Evolutionary conservation across 2,113 vertebrate species (phyloP), one percentile per base, ranked within the genome.

Genomic region (Mesitornis unicolor): DNA sequence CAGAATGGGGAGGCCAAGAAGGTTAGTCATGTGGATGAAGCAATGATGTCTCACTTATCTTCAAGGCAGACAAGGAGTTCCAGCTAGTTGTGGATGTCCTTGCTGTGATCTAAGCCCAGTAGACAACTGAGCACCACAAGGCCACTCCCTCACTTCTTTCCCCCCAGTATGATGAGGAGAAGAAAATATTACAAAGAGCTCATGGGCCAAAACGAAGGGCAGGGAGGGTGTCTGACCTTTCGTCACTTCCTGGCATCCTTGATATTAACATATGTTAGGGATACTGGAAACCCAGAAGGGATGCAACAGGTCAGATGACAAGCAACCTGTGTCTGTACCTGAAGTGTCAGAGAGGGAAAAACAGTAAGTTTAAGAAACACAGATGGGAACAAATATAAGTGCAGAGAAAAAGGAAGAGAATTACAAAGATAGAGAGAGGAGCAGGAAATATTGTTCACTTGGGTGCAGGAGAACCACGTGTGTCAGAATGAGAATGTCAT

Each of bases 381-480:
- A 18, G 22, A 43, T 6, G 13, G 21, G 14, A 77, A 2, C 6
- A 57, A 71, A 83, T 7, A 2, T 1, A 48, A 57, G 5, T 10
- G 13, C 15, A 22, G 16, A 57, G 35, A n/a, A 60, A 29, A 45
- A 69, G n/a, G 33, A 19, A 50, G 19, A 45, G 9, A 47, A 42
- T n/a, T 1, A 16, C 2, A 28, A 19, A 67, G 7, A 33, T 18
- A 3, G 0, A 0, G 50, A 60, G 29, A 76, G 19, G 9, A 70
- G 19, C 17, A 22, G 53, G 24, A 1, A 35, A 73, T 56, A 16
- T 16, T 20, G 3, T 38, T 77, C 42, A 59, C 4, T 11, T 33
- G 28, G 7, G 11, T 35, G 20, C 4, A 16, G 26, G 67, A 15
- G 42, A 14, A 21, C 12, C 36, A 16, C 0, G 0, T 56, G 13